Conservation (phyloP, 2,888 invertebrate species). For the Tryphoninae sp. region DNA sequence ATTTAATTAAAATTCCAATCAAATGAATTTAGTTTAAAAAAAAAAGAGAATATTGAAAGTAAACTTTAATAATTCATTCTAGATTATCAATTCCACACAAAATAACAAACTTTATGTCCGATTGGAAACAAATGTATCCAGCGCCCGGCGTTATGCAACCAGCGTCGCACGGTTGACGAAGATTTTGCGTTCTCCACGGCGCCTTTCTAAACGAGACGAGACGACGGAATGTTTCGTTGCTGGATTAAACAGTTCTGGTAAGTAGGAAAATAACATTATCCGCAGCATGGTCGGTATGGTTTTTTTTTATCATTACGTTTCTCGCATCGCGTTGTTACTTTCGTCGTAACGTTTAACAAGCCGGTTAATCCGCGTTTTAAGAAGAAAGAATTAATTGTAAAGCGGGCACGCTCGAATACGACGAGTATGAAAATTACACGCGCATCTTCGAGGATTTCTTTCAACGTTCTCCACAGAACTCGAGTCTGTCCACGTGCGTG, state of each 20-base stretch:
- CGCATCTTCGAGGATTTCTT: conserved; percentile 42
- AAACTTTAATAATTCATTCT: too few relatives aligned
- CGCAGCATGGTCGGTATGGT: conserved; percentile 4
- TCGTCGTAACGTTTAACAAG: conserved; percentile 38
- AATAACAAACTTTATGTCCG: background rate
- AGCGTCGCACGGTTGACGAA: conserved; percentile 53
- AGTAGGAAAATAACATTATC: conserved; percentile 47
- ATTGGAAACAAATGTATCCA: background rate
- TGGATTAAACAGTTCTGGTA: conserved; percentile 23
- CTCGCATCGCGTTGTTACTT: conserved; percentile 8
- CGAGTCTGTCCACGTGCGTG: conserved; percentile 15
- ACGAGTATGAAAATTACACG: background rate
- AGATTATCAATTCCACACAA: too few relatives aligned
- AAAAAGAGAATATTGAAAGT: too few relatives aligned
- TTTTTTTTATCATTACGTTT: background rate
- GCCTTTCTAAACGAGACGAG: background rate
- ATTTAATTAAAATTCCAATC: too few relatives aligned
- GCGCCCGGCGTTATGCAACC: conserved; percentile 13
- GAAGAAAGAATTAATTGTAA: background rate
- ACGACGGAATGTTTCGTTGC: background rate
- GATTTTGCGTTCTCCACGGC: conserved; percentile 58
- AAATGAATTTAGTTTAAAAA: too few relatives aligned
- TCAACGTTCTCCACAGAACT: conserved; percentile 22
- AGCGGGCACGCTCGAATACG: background rate
- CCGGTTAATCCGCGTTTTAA: conserved; percentile 14